Percentiles rank a stretch among this genome's conserved stretches.
Conservation (phyloP, 2,888 invertebrate genomes). For the Andricus quercusramuli region DNA sequence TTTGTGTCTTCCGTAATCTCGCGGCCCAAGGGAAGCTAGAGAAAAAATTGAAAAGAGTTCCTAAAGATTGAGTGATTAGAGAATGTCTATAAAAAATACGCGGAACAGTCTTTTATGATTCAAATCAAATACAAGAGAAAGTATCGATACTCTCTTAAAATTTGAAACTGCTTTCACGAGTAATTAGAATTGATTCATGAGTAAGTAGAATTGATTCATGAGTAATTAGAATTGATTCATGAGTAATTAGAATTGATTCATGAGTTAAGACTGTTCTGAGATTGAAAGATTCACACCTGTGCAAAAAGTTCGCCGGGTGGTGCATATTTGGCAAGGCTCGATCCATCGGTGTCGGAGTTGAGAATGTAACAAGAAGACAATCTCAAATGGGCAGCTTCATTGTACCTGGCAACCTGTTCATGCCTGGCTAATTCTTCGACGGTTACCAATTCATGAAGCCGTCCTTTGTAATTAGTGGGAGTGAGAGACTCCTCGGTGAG, state of each 20-base stretch:
- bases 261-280: not conserved
- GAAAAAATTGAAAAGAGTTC: slow-evolving; percentile 17
- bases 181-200: no score
- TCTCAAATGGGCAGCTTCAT: slow-evolving; percentile 83
- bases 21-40: slow-evolving; percentile 83
- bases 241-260: not conserved
- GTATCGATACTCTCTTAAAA: not conserved
- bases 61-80: not conserved
- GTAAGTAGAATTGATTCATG: no score
- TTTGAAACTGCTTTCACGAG: no score
- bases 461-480: slow-evolving; percentile 85
- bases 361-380: slow-evolving; percentile 82
- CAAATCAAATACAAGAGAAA: not conserved
- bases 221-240: no score
- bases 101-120: not conserved
- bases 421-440: slow-evolving; percentile 89
- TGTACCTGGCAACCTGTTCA: slow-evolving; percentile 85
- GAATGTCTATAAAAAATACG: not conserved
- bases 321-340: slow-evolving; percentile 88
- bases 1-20: slow-evolving; percentile 91
- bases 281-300: slow-evolving; percentile 71
- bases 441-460: slow-evolving; percentile 87
- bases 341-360: slow-evolving; percentile 84
- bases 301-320: slow-evolving; percentile 88
- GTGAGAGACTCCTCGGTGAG: slow-evolving; percentile 83